Evolutionary conservation across 1,140 invertebrate species (phyloP).

Genomic region (Drosophila insularis): DNA sequence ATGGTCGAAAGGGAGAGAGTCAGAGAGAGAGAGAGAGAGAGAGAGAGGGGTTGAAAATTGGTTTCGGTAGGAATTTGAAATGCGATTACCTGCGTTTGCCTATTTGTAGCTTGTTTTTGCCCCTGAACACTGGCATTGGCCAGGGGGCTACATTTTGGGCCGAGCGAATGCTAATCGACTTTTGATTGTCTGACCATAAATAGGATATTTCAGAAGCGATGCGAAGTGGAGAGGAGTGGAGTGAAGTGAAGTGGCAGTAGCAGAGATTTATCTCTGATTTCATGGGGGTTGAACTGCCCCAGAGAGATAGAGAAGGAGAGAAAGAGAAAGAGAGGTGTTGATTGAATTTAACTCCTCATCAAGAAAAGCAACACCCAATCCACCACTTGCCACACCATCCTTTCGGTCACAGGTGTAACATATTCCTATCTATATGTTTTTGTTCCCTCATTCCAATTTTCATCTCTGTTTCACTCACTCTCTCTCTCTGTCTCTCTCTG

Average conservation of each 20-base stretch:
- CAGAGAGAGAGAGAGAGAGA: neutral
- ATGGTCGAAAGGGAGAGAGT: neutral
- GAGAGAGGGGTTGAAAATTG: constrained; percentile 68
- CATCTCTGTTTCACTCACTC: neutral
- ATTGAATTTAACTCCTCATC: constrained; percentile 58
- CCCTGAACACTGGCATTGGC: constrained; percentile 13
- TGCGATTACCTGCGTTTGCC: constrained; percentile 80
- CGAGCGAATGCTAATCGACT: constrained; percentile 73
- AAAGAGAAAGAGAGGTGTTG: constrained; percentile 27
- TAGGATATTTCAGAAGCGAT: neutral
- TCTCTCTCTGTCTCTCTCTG: constrained; percentile 5
- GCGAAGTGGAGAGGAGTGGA: neutral
- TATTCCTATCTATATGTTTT: constrained; percentile 65
- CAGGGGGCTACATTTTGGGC: constrained; percentile 22
- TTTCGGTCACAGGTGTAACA: constrained; percentile 67
- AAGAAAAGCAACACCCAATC: neutral
- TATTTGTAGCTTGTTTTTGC: constrained; percentile 68
- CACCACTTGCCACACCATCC: neutral
- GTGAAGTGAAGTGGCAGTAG: constrained; percentile 12
- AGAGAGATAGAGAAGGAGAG: neutral
- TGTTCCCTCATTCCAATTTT: constrained; percentile 32
- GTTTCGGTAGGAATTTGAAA: constrained; percentile 58
- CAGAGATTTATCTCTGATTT: constrained; percentile 53
- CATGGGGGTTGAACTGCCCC: constrained; percentile 12
- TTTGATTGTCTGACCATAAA: constrained; percentile 63